Base-by-base conservation (phyloP, 2,113 vertebrate genomes). In the Diphyllodes magnificus region DNA sequence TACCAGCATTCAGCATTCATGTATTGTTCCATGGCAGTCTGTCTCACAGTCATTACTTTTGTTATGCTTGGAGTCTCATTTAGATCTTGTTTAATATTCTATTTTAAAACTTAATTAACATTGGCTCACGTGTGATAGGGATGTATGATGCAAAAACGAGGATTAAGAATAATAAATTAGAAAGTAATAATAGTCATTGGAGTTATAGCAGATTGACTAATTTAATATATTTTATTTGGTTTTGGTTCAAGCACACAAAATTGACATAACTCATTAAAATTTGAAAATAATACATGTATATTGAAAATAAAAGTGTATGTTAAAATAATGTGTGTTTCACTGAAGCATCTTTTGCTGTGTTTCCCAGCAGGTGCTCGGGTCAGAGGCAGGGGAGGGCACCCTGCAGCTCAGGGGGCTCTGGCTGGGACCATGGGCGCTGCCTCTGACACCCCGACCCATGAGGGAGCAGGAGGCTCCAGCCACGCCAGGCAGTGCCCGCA, bases 361-460 rank as follows among this genome's bases (percentile, higher is more conserved):
- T 92, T 51, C 42, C 27, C 63, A 65, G 80, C 42, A 83, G 10
- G 40, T 35, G 64, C 53, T 40, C 0, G 1, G 39, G 63, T 19
- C 27, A 25, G 72, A 18, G 50, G 30, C 0, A 0, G 19, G n/a
- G 45, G 27, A 20, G 61, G 28, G 30, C 57, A 47, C 6, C 33
- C 27, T 21, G 25, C 22, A 7, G 65, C 16, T 11, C 27, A 0
- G 33, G 75, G 50, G 25, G 35, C 23, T 65, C 23, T 75, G 6
- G 7, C n/a, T n/a, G n/a, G 56, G 16, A 7, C 14, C 1, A 0
- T 2, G 17, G 45, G 70, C 53, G 17, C 50, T 45, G 60, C 23
- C 37, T 8, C 31, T 63, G 72, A 27, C 1, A 5, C 37, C 18
- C 61, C 0, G 0, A 11, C 15, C 69, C 42, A 5, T 0, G 3